Conservation (phyloP, 2,888 invertebrate species). For the Mythimna loreyi region DNA sequence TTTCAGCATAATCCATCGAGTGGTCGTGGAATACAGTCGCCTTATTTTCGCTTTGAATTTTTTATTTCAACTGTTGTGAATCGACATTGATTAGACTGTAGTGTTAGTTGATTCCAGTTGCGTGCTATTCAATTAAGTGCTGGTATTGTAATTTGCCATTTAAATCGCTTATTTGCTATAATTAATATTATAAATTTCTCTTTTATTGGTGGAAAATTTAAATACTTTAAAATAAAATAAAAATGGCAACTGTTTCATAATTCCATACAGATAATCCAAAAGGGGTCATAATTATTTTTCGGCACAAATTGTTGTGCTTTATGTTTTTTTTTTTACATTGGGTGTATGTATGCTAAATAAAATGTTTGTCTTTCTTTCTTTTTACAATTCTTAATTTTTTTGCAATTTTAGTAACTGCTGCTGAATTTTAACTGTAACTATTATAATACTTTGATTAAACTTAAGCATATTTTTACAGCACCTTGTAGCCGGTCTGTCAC, state of each 20-base stretch:
- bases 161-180: neutral
- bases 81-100: neutral
- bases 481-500: conserved; percentile 94
- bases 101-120: neutral
- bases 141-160: neutral
- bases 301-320: neutral
- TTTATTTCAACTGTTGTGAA: neutral
- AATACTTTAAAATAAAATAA: too few relatives aligned
- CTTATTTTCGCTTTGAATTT: neutral
- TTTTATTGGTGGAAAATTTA: neutral
- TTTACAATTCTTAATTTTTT: too few relatives aligned
- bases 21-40: neutral
- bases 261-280: too few relatives aligned
- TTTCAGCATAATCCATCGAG: neutral
- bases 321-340: too few relatives aligned
- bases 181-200: too few relatives aligned
- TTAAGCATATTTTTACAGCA: conserved; percentile 88
- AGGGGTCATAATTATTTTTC: neutral
- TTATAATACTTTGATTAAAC: neutral
- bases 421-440: too few relatives aligned
- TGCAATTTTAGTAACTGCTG: too few relatives aligned
- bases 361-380: too few relatives aligned
- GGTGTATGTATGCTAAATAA: too few relatives aligned
- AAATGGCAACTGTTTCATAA: too few relatives aligned
- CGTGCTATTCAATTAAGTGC: neutral